phyloP scores from a whole-genome alignment of 2,797 vertebrate genomes.

The Dicrostonyx torquatus region DNA sequence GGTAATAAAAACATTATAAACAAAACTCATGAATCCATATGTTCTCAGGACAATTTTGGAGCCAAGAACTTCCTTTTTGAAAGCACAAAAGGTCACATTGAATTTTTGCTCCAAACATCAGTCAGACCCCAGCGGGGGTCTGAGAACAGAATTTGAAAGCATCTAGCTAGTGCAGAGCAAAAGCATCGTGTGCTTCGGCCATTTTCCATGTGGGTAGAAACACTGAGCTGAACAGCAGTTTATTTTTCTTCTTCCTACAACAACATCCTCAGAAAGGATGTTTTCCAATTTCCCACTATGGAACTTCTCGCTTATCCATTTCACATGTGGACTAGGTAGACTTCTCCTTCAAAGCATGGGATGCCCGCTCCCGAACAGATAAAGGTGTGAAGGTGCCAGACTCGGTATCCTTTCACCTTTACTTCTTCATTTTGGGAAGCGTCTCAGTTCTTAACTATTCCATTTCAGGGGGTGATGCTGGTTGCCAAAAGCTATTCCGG shows the following conservation, averaged over 20 bases:
- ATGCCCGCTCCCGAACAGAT: not conserved
- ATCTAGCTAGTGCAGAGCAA: conserved; percentile 3
- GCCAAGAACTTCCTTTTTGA: not conserved
- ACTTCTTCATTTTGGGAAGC: not conserved
- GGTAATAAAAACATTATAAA: not conserved
- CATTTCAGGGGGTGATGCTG: not conserved
- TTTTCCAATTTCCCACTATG: conserved; percentile 1
- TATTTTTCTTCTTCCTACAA: not conserved
- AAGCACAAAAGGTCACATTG: not conserved
- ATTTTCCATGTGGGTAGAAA: not conserved
- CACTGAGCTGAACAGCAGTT: not conserved
- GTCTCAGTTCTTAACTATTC: conserved; percentile 1
- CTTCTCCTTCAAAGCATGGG: conserved; percentile 1
- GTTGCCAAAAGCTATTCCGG: not conserved
- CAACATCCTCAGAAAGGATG: not conserved
- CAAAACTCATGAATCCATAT: not conserved
- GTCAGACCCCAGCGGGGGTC: not conserved
- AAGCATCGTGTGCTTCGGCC: not conserved
- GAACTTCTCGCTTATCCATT: not conserved
- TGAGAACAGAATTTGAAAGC: not conserved
- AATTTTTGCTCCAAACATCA: not conserved
- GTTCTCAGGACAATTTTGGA: not conserved
- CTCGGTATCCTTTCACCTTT: not conserved
- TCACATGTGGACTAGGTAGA: not conserved
- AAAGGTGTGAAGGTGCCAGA: not conserved